These are phyloP conservation scores for Myiopsitta monachus DNA, from an alignment of 2,113 vertebrate genomes.

Conservation along the genomic window DNA sequence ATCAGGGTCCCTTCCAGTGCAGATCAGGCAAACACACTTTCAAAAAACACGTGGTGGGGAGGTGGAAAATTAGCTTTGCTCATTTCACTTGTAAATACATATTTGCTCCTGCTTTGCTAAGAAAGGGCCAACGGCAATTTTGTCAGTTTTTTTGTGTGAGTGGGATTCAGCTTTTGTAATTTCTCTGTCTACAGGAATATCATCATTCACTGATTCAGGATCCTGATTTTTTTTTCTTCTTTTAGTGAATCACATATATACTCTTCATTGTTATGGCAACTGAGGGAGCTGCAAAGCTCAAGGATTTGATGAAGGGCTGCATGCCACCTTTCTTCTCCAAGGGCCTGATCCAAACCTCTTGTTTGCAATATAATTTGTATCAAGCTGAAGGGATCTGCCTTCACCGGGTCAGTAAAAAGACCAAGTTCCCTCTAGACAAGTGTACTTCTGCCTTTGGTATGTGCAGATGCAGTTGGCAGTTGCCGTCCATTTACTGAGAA, in stretches of 20 bases:
- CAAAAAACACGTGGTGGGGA: neutral
- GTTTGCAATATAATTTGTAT: neutral
- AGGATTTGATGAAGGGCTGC: conserved; percentile 28
- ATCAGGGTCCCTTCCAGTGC: neutral
- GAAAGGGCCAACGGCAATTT: conserved; percentile 24
- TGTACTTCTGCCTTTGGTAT: neutral
- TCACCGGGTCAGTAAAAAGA: neutral
- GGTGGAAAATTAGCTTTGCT: neutral
- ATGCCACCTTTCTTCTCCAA: conserved; percentile 30
- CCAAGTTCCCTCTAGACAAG: conserved; percentile 1
- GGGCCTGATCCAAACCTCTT: neutral
- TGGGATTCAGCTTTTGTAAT: neutral
- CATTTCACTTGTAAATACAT: neutral
- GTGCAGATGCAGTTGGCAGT: neutral
- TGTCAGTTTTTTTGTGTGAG: neutral
- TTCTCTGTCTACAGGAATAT: neutral
- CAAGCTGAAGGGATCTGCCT: neutral
- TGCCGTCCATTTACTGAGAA: neutral
- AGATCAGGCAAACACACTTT: neutral
- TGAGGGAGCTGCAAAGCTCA: conserved; percentile 45
- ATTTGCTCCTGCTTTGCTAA: neutral
- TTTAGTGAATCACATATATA: conserved; percentile 48
- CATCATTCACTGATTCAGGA: conserved; percentile 47
- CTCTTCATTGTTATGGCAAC: conserved; percentile 64
- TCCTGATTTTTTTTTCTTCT: neutral